Evolutionary conservation across 2,113 vertebrate species (phyloP).

Genomic region (Struthio camelus): DNA sequence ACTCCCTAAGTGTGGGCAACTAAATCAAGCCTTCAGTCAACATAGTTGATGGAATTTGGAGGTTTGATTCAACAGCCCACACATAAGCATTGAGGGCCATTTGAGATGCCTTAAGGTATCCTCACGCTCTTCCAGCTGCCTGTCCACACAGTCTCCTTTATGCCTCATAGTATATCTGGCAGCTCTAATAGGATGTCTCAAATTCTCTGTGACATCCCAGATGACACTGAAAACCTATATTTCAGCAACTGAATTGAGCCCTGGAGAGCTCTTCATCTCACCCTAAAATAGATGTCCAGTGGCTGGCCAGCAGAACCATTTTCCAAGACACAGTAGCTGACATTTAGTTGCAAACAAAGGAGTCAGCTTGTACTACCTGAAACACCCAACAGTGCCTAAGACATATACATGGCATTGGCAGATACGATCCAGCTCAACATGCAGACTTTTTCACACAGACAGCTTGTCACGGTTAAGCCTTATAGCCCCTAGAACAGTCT

Average conservation of each 20-base stretch:
- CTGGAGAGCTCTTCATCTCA: neutral
- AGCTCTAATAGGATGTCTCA: neutral
- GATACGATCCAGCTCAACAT: neutral
- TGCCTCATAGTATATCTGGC: neutral
- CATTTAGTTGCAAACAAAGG: neutral
- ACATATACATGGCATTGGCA: neutral
- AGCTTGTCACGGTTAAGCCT: no score
- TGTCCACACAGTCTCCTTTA: neutral
- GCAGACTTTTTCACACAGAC: neutral
- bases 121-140: no score
- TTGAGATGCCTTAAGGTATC: neutral
- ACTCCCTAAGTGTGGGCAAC: neutral
- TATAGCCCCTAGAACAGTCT: no score
- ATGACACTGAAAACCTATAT: neutral
- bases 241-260: neutral
- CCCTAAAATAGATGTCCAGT: neutral
- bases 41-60: neutral
- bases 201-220: rapidly evolving
- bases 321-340: rapidly evolving
- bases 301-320: neutral
- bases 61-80: neutral
- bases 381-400: neutral
- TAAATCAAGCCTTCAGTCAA: neutral
- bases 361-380: neutral
- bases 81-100: rapidly evolving